Percentiles rank a stretch among this genome's conserved stretches.
phyloP scores from a whole-genome alignment of 2,113 vertebrate species.

The Indicator maculatus region DNA sequence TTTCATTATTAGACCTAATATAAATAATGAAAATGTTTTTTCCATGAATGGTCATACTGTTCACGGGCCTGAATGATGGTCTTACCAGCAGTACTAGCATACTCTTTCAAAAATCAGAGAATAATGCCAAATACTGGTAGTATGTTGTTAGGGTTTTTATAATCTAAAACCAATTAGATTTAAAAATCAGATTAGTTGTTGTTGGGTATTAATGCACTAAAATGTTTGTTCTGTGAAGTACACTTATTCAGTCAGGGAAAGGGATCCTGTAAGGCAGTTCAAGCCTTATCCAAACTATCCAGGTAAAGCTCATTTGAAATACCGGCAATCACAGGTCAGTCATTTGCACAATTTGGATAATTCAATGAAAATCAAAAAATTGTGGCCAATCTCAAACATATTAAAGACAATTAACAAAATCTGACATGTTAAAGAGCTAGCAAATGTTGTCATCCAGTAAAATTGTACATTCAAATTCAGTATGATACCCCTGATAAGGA shows the following conservation, averaged over 20 bases:
- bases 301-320: background rate
- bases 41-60: conserved; percentile 2
- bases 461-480: background rate
- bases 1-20: conserved; percentile 45
- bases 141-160: accelerated
- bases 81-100: background rate
- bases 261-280: background rate
- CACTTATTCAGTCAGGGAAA: background rate
- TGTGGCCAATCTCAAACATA: background rate
- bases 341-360: background rate
- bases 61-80: background rate
- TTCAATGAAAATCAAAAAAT: background rate
- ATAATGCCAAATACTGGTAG: background rate
- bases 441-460: background rate
- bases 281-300: background rate
- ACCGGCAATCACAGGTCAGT: background rate
- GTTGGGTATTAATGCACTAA: background rate
- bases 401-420: background rate
- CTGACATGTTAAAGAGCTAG: background rate
- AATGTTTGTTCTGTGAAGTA: background rate
- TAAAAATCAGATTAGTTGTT: background rate
- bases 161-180: background rate
- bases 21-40: conserved; percentile 19
- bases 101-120: background rate
- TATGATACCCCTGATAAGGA: background rate